Base-by-base conservation (phyloP, 2,113 vertebrate species). In the Apaloderma vittatum region DNA sequence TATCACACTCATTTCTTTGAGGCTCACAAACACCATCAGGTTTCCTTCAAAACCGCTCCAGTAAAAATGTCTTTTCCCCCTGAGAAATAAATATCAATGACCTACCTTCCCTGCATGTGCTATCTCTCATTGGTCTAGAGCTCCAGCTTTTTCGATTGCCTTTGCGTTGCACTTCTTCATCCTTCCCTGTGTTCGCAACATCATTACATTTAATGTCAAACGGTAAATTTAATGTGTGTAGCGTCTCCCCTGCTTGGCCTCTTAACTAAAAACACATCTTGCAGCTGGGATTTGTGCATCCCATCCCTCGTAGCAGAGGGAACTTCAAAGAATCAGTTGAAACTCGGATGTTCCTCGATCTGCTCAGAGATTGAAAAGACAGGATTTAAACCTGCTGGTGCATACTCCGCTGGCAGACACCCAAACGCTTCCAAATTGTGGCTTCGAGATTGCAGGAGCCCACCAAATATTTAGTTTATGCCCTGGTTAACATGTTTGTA, bases 301-400 rank as follows among this genome's bases (percentile, higher is more conserved):
- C 2, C 26, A 19, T 34, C 43, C 12, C 1, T 58, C 48, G 23
- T 0, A 43, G 48, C 1, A 34, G 27, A 46, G 74, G 32, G 49
- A 43, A 29, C 67, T 67, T 65, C 34, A 37, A 72, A 59, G 45
- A 32, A 68, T 22, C 1, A 0, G 34, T 8, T 55, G 59, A 43
- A 86, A 61, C 40, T 30, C 8, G 22, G 58, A 12, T 13, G 7
- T 82, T 30, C 52, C 46, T 80, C 2, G 0, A 34, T n/a, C 73
- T 63, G 55, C 84, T 75, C 27, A 36, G 7, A 45, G 78, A 37
- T 45, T 57, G 34, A 54, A 84, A 71, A 45, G 29, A 9, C 18
- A 32, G 21, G 24, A 73, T 16, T 32, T 48, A 76, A 65, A 32
- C 32, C 26, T 2, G 1, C 34, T 6, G 26, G n/a, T 0, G 17